Base-by-base conservation (phyloP, 2,888 invertebrate genomes). In the Mythimna impura region DNA sequence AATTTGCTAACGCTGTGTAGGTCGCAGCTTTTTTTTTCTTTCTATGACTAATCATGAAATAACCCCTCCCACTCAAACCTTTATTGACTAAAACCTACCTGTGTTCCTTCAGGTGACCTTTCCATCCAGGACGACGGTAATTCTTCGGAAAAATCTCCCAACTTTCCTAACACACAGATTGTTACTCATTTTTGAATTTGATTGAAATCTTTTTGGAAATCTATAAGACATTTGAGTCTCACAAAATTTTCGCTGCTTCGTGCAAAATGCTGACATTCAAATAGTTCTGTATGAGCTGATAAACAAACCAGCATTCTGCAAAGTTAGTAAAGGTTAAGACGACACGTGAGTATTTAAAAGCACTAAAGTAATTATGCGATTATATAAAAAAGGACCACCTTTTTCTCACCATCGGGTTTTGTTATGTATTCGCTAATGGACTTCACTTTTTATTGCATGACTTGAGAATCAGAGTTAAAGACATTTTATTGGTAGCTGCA, bases 401-500 rank as follows among this genome's bases (percentile, higher is more conserved):
- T 69, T 63, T 36, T 66, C 40, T 62, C 9, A 52, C 10, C 52
- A n/a, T 57, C 43, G 17, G 5, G 47, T 72, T 62, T 66, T 36
- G 47, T 73, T 64, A 62, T 36, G 66, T 63, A 52, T 67, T 52
- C 52, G 20, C 62, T 68, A 63, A 73, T 71, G 55, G 70, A 22
- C 9, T 60, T 57, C 36, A 65, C 34, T 67, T 77, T 73, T 74
- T 71, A 58, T 74, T 73, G 54, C 67, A 66, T 47, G 60, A 25
- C 47, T 61, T 64, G 36, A 54, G 54, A 82, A 82, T 77, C 60
- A 52, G 40, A 82, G 25, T 79, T 73, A 71, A 71, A 76, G 34
- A 36, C 30, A 73, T 73, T 77, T 77, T 71, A 85, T 71, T 77
- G 78, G 78, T 70, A 72, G 75, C 72, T 74, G 69, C 73, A 73